Percentiles rank a stretch among this genome's conserved stretches.
Evolutionary conservation across 2,113 vertebrate genomes (phyloP).

Genomic region (Lagopus leucura): DNA sequence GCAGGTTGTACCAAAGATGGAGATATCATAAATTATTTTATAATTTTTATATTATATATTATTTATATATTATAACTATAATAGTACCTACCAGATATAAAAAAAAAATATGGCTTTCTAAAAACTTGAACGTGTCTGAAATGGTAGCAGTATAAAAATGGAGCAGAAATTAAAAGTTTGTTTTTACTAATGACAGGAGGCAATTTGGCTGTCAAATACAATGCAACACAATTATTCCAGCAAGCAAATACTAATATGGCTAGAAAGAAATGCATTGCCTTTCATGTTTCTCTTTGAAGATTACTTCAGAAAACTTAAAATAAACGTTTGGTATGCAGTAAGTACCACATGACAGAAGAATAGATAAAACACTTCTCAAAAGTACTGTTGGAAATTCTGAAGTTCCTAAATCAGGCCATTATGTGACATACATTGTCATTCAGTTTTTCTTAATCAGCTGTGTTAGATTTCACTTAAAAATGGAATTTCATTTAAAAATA

Average conservation of each 20-base stretch:
- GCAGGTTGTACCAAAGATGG: background rate
- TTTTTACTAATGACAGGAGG: background rate
- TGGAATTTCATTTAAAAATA: background rate
- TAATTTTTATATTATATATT: no score
- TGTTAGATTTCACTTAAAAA: background rate
- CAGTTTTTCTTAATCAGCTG: background rate
- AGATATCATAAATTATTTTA: background rate
- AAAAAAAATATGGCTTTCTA: no score
- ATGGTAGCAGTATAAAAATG: background rate
- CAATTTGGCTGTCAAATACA: slow-evolving; percentile 27
- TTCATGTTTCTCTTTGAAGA: background rate
- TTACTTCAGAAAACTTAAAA: background rate
- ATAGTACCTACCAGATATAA: background rate
- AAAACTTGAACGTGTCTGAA: slow-evolving; percentile 2
- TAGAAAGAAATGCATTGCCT: background rate
- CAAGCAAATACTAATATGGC: background rate
- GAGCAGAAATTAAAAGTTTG: slow-evolving; percentile 25
- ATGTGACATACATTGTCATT: background rate
- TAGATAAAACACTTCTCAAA: background rate
- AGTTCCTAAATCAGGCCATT: background rate
- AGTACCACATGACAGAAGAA: background rate
- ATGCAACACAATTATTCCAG: background rate
- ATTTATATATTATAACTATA: background rate
- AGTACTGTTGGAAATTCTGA: background rate
- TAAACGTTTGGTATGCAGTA: background rate